Conservation (phyloP, 2,113 vertebrate species). For the Paralichthys olivaceus region DNA sequence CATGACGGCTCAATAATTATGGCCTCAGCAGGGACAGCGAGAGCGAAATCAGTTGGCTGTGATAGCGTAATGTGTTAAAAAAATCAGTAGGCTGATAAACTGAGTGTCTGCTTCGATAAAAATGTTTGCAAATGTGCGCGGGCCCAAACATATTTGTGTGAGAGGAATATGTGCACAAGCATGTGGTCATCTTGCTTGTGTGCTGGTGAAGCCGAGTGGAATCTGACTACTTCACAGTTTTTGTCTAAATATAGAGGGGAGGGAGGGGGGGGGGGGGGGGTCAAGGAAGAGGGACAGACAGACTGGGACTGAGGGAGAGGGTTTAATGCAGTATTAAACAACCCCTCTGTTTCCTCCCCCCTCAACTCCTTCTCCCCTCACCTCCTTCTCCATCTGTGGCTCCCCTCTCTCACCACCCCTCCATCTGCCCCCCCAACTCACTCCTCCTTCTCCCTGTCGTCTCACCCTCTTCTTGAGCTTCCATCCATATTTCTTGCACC, state of each 20-base stretch:
- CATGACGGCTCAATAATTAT: conserved; percentile 60
- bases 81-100: conserved; percentile 59
- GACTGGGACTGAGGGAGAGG: conserved; percentile 50
- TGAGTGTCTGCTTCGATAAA: conserved; percentile 15
- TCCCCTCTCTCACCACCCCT: conserved; percentile 57
- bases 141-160: conserved; percentile 42
- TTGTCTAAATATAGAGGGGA: conserved; percentile 80
- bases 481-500: conserved; percentile 22
- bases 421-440: conserved; percentile 53
- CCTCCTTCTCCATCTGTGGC: conserved; percentile 72
- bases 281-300: conserved; percentile 43
- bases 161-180: conserved; percentile 12
- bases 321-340: conserved; percentile 76
- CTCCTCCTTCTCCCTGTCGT: conserved; percentile 20
- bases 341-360: conserved; percentile 60
- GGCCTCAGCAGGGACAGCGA: conserved; percentile 45
- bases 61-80: conserved; percentile 50
- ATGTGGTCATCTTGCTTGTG: conserved; percentile 59
- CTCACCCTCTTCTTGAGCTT: conserved; percentile 33
- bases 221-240: conserved; percentile 80
- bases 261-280: conserved; percentile 47
- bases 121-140: conserved; percentile 40
- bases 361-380: conserved; percentile 67
- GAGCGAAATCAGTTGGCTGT: conserved; percentile 42
- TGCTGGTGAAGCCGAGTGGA: conserved; percentile 72